phyloP scores from a whole-genome alignment of 2,113 vertebrate genomes.

The Lichenostomus cassidix region DNA sequence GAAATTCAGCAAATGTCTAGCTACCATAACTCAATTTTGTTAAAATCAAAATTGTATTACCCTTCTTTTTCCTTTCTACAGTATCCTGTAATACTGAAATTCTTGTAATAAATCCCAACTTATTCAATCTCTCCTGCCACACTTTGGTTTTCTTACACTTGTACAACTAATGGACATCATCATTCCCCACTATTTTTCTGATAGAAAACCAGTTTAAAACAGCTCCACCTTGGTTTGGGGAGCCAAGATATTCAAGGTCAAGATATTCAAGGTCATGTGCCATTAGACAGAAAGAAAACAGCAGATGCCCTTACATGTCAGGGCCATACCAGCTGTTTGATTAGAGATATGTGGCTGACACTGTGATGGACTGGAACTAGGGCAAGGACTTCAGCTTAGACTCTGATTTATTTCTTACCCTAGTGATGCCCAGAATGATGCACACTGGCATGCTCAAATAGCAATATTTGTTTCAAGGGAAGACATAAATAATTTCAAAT shows the following conservation, averaged over 20 bases:
- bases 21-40: neutral
- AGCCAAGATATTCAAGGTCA: neutral
- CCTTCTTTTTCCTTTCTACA: neutral
- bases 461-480: neutral
- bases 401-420: neutral
- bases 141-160: neutral
- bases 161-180: neutral
- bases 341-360: neutral
- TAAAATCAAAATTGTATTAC: neutral
- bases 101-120: neutral
- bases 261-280: neutral
- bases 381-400: neutral
- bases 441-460: neutral
- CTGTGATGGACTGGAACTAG: neutral
- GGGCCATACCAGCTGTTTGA: neutral
- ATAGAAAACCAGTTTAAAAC: neutral
- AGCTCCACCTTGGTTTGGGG: neutral
- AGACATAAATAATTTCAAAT: neutral
- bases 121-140: neutral
- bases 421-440: neutral
- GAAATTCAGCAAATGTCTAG: neutral
- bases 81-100: neutral
- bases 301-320: neutral
- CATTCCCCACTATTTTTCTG: neutral
- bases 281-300: neutral